Evolutionary conservation across 2,113 vertebrate genomes (phyloP), one percentile per base, ranked within the genome.

Genomic region (Perognathus longimembris): DNA sequence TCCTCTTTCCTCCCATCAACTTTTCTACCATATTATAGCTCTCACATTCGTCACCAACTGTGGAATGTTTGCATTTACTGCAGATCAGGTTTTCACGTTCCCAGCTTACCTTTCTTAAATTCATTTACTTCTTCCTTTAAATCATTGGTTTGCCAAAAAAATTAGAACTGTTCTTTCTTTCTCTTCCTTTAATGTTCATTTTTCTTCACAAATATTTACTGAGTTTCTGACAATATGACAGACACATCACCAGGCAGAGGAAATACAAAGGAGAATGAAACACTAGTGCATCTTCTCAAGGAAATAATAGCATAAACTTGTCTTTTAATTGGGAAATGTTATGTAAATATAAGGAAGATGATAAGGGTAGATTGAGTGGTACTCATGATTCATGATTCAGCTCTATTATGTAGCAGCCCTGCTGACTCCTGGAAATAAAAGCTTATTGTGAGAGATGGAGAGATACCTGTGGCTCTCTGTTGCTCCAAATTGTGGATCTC

Each of bases 321-420:
- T 71, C 38, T 59, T 85, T 95, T 94, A 92, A 88, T 85, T 88
- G 50, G 32, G 17, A 59, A 11, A 4, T 85, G n/a, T 75, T 64
- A 82, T 38, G 74, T n/a, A 90, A 94, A 93, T 85, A 86, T 14
- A 18, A n/a, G 40, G 79, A 71, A 50, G 36, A 36, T 3, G 2
- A n/a, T 18, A 30, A 67, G n/a, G 15, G 12, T 59, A 6, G 73
- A 61, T 61, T 90, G 88, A 54, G 36, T 36, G 24, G 50, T 78
- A n/a, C 38, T 91, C 45, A n/a, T 17, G 38, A 9, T 81, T 91
- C 45, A n/a, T 17, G 38, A 9, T 81, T 81, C 59, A 54, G 4
- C 32, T 70, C 70, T 69, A 0, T 78, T 78, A 42, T 70, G 57
- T 32, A 61, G 59, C 78, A 77, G 8, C 30, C 22, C 69, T 66